Evolutionary conservation across 1,140 invertebrate genomes (phyloP).

Genomic region (Batillaria attramentaria): DNA sequence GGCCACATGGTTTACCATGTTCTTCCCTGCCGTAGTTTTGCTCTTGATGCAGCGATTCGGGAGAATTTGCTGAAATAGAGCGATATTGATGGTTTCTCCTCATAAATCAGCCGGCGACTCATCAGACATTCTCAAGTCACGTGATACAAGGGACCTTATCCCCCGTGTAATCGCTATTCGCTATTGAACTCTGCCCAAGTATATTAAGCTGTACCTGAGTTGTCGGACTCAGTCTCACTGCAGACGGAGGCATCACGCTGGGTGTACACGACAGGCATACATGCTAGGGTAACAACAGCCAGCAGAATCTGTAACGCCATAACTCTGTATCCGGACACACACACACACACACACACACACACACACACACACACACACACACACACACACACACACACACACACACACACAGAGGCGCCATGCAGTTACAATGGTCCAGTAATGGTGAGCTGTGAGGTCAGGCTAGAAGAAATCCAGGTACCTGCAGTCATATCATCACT

Average conservation of each 20-base stretch:
- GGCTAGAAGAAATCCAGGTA: neutral
- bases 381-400: conserved; percentile 14
- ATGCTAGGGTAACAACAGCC: neutral
- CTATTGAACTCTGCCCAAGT: neutral
- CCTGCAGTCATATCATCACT: neutral
- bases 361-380: conserved; percentile 18
- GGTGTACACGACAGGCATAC: neutral
- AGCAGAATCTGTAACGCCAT: too few species aligned
- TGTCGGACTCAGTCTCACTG: neutral
- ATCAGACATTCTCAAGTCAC: too few species aligned
- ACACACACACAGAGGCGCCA: neutral
- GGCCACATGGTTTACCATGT: too few species aligned
- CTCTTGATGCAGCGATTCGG: too few species aligned
- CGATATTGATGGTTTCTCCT: too few species aligned
- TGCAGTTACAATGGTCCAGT: neutral
- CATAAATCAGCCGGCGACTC: too few species aligned
- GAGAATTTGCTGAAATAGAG: too few species aligned
- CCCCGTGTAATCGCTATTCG: neutral
- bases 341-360: conserved; percentile 18
- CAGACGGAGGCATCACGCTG: neutral
- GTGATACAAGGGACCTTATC: neutral
- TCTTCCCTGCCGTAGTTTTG: too few species aligned
- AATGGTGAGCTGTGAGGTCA: neutral
- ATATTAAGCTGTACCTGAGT: neutral
- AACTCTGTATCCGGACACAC: neutral